Conservation (phyloP, 2,113 vertebrate species). For the Trachemys scripta region DNA sequence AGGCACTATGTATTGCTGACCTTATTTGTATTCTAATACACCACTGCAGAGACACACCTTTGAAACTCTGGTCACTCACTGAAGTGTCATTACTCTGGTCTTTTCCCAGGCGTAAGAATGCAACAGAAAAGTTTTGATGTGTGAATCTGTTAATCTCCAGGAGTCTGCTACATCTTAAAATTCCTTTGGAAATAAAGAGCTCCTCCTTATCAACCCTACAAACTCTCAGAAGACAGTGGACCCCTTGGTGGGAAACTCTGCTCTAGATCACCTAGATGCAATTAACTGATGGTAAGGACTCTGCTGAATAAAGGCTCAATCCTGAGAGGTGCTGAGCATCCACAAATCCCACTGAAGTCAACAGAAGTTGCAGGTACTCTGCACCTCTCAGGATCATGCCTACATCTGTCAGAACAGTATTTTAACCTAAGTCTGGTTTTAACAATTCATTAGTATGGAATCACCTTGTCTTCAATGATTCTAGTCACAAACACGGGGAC, state of each 20-base stretch:
- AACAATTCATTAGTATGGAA: not conserved
- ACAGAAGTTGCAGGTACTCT: not conserved
- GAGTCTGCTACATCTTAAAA: not conserved
- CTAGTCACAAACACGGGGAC: not conserved
- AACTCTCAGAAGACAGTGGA: not conserved
- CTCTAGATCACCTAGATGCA: fast-evolving
- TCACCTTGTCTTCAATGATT: not conserved
- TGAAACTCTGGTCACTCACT: not conserved
- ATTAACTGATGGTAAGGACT: not conserved
- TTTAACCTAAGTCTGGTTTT: not conserved
- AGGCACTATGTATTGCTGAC: not conserved
- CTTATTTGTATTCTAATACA: not conserved
- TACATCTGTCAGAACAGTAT: not conserved
- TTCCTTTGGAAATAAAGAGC: not conserved
- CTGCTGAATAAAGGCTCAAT: not conserved
- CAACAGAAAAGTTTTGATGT: not conserved
- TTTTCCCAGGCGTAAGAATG: not conserved
- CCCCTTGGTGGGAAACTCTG: not conserved
- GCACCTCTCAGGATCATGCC: fast-evolving
- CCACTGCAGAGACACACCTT: not conserved
- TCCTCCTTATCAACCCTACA: not conserved
- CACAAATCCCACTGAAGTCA: not conserved
- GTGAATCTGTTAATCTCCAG: not conserved
- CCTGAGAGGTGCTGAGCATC: not conserved
- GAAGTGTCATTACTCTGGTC: not conserved